Evolutionary conservation across 2,888 invertebrate genomes (phyloP).

Genomic region (Synanthedon andrenaeformis): DNA sequence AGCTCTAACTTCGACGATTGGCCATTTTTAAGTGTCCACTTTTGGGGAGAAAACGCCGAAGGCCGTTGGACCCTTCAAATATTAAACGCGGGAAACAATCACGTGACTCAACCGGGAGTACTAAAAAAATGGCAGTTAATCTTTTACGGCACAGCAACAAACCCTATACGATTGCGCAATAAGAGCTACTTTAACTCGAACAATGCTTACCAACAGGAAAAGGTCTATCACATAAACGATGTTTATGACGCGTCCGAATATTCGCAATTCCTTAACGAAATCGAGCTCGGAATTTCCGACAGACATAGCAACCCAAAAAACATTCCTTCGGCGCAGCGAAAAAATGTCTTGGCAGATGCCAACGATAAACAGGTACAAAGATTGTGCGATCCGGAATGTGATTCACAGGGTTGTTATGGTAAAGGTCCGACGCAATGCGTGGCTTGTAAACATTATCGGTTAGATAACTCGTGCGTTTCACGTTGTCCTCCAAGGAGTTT

Average conservation of each 20-base stretch:
- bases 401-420: constrained; percentile 84
- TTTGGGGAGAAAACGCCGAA: constrained; percentile 95
- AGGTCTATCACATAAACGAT: constrained; percentile 75
- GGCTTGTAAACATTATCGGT: constrained; percentile 83
- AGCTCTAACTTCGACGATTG: constrained; percentile 97
- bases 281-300: constrained; percentile 67
- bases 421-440: constrained; percentile 87
- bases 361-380: constrained; percentile 74
- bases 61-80: constrained; percentile 90
- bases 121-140: constrained; percentile 96
- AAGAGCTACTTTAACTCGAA: constrained; percentile 62
- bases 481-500: constrained; percentile 87
- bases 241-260: constrained; percentile 72
- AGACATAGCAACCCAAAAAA: constrained; percentile 76
- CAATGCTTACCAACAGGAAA: constrained; percentile 51
- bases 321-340: constrained; percentile 71
- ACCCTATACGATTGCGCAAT: constrained; percentile 81
- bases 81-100: constrained; percentile 79
- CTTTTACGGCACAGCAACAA: constrained; percentile 92
- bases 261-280: constrained; percentile 66
- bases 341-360: constrained; percentile 72
- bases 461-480: constrained; percentile 88
- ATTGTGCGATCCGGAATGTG: constrained; percentile 85
- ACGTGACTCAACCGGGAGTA: constrained; percentile 87
- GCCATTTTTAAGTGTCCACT: constrained; percentile 98